Evolutionary conservation across 2,888 invertebrate genomes (phyloP), one percentile per base, ranked within the genome.

Genomic region (Phasia obesa): DNA sequence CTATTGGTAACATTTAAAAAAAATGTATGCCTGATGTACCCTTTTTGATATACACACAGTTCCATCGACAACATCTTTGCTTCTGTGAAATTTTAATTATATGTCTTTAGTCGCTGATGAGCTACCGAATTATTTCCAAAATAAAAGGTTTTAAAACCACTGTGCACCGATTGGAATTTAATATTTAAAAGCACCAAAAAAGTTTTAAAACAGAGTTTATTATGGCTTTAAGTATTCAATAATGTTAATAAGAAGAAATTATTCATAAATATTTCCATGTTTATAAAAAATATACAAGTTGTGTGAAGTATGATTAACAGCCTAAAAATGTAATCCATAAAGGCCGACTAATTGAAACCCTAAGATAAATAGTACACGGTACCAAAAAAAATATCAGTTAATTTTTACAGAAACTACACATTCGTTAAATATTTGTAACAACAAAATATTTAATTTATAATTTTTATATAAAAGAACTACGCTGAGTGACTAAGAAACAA

Each of bases 221-320:
- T 5, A n/a, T n/a, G 11, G 11, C 9, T 35, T 35, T 11, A 35
- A 35, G 2, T 11, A 35, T 1, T 35, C 1, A 35, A 35, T 35
- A 35, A 35, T 35, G 11, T n/a, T 27, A 1, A 42, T n/a, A 44
- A 5, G 0, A 62, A 1, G 13, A 64, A 31, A 49, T 51, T 23
- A 7, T 4, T 2, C n/a, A 0, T 1, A 44, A 21, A 64, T 64
- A 31, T 64, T 47, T 64, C 44, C 4, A 55, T 19, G 4, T 35
- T 42, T 55, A 23, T 42, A 67, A 51, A 21, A 67, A 76, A 67
- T 47, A 4, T 47, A 19, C 17, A 65, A 59, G 1, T 23, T n/a
- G 11, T 17, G 21, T 9, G 17, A 73, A 82, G 38, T 70, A 78
- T 79, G 70, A 78, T 71, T 78, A 78, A 83, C 47, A 25, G 31